Base-by-base conservation (phyloP, 2,113 vertebrate species). In the Chascanopsetta lugubris region DNA sequence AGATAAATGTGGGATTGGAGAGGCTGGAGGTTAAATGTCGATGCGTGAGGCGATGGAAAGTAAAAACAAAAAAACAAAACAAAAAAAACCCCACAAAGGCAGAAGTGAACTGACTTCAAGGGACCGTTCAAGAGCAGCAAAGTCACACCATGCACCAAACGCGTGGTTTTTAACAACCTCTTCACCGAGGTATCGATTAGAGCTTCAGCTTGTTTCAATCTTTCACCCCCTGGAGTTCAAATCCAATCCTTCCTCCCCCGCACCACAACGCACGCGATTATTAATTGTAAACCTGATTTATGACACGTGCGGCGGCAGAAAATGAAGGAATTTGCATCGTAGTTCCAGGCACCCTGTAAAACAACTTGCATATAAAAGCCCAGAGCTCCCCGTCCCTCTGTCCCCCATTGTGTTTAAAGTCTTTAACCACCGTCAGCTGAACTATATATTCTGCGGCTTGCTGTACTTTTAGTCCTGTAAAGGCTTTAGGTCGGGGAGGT, bases 401-500 rank as follows among this genome's bases (percentile, higher is more conserved):
- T 65, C 4, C 50, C 38, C n/a, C 24, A 6, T 42, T 42, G 26
- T 63, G 51, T 73, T 49, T 29, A 57, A 50, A 67, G 45, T 62
- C 32, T 53, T 53, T 21, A 36, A 54, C 70, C 67, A 15, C 49
- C 13, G 27, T 81, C 60, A 51, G 21, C 47, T 60, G 55, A 73
- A 32, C 42, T 57, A 10, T 51, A 18, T 68, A 38, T 24, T 54
- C 61, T 75, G 66, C 45, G 78, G 70, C 29, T 0, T 38, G 32
- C 13, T 77, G 40, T 54, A 53, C 51, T 59, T 82, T 61, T 57
- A 17, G 34, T 53, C 72, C 68, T 69, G 72, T 64, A 73, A 76
- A 76, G 75, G 72, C 32, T 62, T 62, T 26, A 2, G 69, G 54
- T 74, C 20, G 42, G 61, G 32, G 75, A 69, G 76, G 76, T 77